Base-by-base conservation (phyloP, 2,113 vertebrate species). In the Odocoileus virginianus region DNA sequence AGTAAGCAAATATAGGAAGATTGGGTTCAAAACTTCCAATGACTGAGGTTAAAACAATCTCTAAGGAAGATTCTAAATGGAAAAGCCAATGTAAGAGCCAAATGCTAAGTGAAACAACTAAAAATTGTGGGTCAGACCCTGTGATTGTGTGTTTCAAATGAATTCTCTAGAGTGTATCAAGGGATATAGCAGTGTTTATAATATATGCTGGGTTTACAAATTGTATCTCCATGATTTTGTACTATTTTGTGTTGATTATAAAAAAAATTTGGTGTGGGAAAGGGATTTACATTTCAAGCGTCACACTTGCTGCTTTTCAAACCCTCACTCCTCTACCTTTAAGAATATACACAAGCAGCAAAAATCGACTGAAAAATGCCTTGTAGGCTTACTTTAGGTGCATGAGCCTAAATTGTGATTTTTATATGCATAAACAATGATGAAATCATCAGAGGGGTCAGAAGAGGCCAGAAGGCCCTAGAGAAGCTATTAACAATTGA, bases 381-480 rank as follows among this genome's bases (percentile, higher is more conserved):
- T 61, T 28, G 28, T 55, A 93, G 83, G 94, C 50, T 94, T 64
- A 87, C n/a, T 85, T 95, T 90, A 85, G 33, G n/a, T 45, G 71
- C 30, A 57, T 88, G 54, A 97, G 61, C 40, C 60, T 91, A 61
- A 83, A 93, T 33, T 91, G 43, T 93, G 60, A 79, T 95, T 96
- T 97, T 89, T 89, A 92, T 86, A 79, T 47, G 57, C 87, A 87
- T 86, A 91, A 88, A 76, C 92, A 79, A 36, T 43, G 55, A 71
- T 55, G 89, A 92, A 85, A 83, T 89, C 78, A 33, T 52, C 61
- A 45, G 21, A 91, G 86, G 91, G 96, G 93, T 95, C 91, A 96
- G 50, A 95, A 47, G 15, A 91, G 94, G 91, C 81, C 76, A 61
- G 16, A 36, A 71, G 90, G 13, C 86, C 79, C 60, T 83, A 21